Evolutionary conservation across 2,797 vertebrate genomes (phyloP).

Genomic region (Oceanodroma leucorhoa): DNA sequence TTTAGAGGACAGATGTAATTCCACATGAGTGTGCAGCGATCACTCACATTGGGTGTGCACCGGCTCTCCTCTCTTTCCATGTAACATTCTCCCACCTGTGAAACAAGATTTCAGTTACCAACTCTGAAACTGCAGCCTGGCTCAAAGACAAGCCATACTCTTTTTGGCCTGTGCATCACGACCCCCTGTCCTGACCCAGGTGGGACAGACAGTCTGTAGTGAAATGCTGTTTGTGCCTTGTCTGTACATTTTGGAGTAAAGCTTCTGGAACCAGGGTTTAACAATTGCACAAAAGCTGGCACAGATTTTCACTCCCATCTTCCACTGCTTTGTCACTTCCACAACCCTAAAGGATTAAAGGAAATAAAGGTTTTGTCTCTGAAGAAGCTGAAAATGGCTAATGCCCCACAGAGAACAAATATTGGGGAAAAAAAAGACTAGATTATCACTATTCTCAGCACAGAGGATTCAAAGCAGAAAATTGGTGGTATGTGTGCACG

Average conservation of each 20-base stretch:
- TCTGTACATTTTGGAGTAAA: not conserved
- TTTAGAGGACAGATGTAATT: not conserved
- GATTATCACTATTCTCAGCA: not conserved
- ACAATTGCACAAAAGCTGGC: not conserved
- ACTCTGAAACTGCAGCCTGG: not conserved
- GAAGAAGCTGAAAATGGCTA: conserved; percentile 15
- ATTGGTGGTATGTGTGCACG: not conserved
- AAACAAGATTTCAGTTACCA: not conserved
- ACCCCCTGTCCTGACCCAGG: not conserved
- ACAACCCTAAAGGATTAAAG: not conserved
- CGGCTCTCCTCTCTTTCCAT: not conserved
- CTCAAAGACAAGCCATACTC: not conserved
- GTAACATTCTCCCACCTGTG: not conserved
- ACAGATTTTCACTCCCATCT: not conserved
- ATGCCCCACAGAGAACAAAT: conserved; percentile 1
- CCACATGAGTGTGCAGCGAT: rapidly evolving
- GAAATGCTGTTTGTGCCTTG: not conserved
- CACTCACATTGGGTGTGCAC: rapidly evolving
- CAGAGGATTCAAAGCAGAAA: not conserved
- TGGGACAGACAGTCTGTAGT: not conserved
- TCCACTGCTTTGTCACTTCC: not conserved
- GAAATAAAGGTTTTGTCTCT: not conserved
- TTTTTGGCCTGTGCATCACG: not conserved
- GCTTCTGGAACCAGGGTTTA: not conserved
- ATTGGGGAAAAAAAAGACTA: not conserved